A percentile compares a stretch with the other conserved stretches of the same genome.
phyloP scores from a whole-genome alignment of 1,140 invertebrate species.

The Tetragnatha versicolor region DNA sequence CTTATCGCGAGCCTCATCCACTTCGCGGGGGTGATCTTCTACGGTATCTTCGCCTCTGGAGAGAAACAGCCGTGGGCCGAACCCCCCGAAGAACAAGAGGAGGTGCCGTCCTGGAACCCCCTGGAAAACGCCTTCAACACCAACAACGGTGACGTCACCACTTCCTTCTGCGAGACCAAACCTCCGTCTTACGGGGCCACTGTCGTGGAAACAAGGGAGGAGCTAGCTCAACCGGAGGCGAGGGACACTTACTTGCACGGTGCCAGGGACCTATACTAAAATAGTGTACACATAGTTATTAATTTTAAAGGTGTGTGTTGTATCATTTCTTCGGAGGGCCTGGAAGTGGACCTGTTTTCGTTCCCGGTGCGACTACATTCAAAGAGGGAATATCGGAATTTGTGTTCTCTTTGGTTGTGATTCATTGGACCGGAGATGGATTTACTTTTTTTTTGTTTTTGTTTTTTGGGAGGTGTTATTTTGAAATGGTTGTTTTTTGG shows the following conservation, averaged over 20 bases:
- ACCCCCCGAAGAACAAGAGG: slow-evolving; percentile 64
- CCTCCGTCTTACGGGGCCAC: slow-evolving; percentile 31
- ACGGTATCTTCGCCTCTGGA: slow-evolving; percentile 95
- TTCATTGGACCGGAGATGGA: not conserved
- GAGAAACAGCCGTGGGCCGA: slow-evolving; percentile 97
- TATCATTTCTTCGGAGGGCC: not conserved
- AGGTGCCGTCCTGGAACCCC: slow-evolving; percentile 58
- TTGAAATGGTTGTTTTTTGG: too few relatives aligned
- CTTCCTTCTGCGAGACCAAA: slow-evolving; percentile 33
- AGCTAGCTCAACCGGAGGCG: slow-evolving; percentile 32
- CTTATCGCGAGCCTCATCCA: slow-evolving; percentile 94
- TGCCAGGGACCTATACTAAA: slow-evolving; percentile 43
- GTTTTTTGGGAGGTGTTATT: too few relatives aligned
- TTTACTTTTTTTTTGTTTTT: not conserved
- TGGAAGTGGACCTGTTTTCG: not conserved
- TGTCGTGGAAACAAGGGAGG: slow-evolving; percentile 9
- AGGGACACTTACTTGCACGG: slow-evolving; percentile 45
- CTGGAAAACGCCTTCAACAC: slow-evolving; percentile 55
- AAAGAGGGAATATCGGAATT: not conserved
- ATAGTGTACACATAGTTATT: not conserved
- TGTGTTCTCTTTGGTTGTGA: not conserved
- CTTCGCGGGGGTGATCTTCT: slow-evolving; percentile 94
- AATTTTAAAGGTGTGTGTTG: not conserved
- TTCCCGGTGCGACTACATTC: not conserved
- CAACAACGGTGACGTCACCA: slow-evolving; percentile 13